Evolutionary conservation across 2,888 invertebrate genomes (phyloP), one percentile per base, ranked within the genome.

Genomic region (Ophion costatus): DNA sequence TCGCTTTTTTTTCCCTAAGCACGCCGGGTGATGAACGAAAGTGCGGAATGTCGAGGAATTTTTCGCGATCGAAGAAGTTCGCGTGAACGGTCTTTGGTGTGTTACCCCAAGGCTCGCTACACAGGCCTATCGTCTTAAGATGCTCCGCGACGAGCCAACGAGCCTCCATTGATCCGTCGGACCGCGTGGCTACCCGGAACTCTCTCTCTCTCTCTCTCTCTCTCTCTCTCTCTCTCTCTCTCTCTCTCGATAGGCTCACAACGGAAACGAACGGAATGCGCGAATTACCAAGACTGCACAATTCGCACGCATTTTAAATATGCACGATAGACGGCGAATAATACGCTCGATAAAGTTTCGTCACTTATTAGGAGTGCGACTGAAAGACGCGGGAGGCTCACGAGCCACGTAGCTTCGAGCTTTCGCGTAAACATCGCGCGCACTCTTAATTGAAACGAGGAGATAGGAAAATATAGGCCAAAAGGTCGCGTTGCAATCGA

Each of bases 391-490:
- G 14, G 38, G 22, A 22, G 20, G 71, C 59, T 38, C 61, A 57
- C 29, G 14, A 17, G 22, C 38, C 20, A 33, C 24, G 38, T 14
- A 59, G 7, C 42, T 10, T 42, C 42, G 42, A 9, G 42, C 42
- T 42, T 20, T n/a, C 59, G n/a, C 42, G 11, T 14, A 45, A 45
- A 42, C 56, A 59, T 11, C 29, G 17, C 33, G 59, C 45, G 14
- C 14, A 29, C 22, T 42, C n/a, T n/a, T 4, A n/a, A 20, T 67
- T 17, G 22, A 17, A 57, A 42, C 69, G 45, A 45, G 69, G 24
- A 64, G 51, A 17, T 14, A 24, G 11, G 56, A 66, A 76, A 75
- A 80, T 74, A 67, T 74, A 80, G 7, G 57, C n/a, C 29, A 17
- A 64, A 57, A n/a, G n/a, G n/a, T 56, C 14, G 63, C 33, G 61